A percentile compares a stretch with the other conserved stretches of the same genome.
These are phyloP conservation scores for Nudaria mundana DNA, from an alignment of 2,888 invertebrate genomes.

Conservation along the genomic window DNA sequence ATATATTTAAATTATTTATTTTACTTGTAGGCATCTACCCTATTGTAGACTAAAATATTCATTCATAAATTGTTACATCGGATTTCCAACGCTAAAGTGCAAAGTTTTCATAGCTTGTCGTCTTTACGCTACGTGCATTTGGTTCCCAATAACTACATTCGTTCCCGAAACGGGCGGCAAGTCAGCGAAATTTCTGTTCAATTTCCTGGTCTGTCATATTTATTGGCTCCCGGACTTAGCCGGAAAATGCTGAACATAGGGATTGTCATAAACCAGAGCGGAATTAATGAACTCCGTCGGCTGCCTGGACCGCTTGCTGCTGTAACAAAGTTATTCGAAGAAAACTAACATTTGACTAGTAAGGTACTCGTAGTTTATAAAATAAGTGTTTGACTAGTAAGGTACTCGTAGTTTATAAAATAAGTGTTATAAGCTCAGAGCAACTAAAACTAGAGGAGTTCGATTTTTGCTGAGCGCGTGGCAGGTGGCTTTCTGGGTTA, in stretches of 20 bases:
- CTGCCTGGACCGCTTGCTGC: too few relatives aligned
- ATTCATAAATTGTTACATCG: not conserved
- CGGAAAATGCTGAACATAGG: conserved; percentile 45
- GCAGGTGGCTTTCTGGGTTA: too few relatives aligned
- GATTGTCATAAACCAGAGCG: conserved; percentile 34
- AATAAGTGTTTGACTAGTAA: too few relatives aligned
- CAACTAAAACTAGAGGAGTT: too few relatives aligned
- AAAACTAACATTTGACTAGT: too few relatives aligned
- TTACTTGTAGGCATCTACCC: too few relatives aligned
- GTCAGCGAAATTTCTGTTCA: conserved; percentile 65
- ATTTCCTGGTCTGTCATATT: conserved; percentile 70
- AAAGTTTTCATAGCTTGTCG: conserved; percentile 9
- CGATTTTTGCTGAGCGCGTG: too few relatives aligned
- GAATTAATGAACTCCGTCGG: conserved; percentile 33
- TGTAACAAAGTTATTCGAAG: too few relatives aligned
- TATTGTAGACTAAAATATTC: not conserved
- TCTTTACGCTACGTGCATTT: conserved; percentile 18
- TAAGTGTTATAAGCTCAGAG: too few relatives aligned
- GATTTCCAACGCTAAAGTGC: conserved; percentile 8
- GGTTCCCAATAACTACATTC: conserved; percentile 36
- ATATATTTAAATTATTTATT: not conserved
- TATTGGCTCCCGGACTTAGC: conserved; percentile 55
- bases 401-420: too few relatives aligned
- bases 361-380: too few relatives aligned
- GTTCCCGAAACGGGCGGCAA: conserved; percentile 36